Base-by-base conservation (phyloP, 1,140 invertebrate genomes). In the Neuroterus valhalla region DNA sequence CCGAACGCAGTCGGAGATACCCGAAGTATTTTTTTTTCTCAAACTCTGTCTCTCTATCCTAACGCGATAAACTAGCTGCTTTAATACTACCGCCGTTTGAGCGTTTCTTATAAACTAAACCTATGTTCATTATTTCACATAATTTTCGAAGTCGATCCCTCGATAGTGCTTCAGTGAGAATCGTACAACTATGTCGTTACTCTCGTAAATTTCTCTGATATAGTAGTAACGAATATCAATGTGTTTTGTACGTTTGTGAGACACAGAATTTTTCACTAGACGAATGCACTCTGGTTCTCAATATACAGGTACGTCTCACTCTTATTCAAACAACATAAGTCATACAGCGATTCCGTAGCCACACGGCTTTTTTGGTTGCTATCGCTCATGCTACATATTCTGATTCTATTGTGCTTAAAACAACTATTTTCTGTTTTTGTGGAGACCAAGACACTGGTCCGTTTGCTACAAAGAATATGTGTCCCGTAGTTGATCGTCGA, bases 191-290 rank as follows among this genome's bases (percentile, higher is more conserved):
- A n/a, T n/a, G n/a, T n/a, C n/a, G n/a, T n/a, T n/a, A n/a, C n/a
- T n/a, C n/a, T n/a, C n/a, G n/a, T n/a, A n/a, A n/a, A 71, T 76
- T 67, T 85, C 85, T 81, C 84, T 81, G 69, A 89, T 45, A 72
- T 83, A 88, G 77, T 88, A 85, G 68, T 85, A 81, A 42, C 79
- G 75, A 2, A 90, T 73, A 68, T 89, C 85, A 67, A 89, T 89
- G 72, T 89, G 88, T 66, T 90, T 90, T 0, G 83, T 87, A 46
- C 84, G 75, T 55, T 82, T 76, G 70, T 87, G 83, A 48, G 77
- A 82, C 15, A 85, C 82, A 38, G 83, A 83, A 76, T 91, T 90
- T 70, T 86, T 81, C 8, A 81, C 78, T 8, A 90, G 66, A 55
- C 82, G 76, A 12, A 90, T 10, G 80, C 78, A 43, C 79, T 79